Base-by-base conservation (phyloP, 1,140 invertebrate species). In the Cydia amplana region DNA sequence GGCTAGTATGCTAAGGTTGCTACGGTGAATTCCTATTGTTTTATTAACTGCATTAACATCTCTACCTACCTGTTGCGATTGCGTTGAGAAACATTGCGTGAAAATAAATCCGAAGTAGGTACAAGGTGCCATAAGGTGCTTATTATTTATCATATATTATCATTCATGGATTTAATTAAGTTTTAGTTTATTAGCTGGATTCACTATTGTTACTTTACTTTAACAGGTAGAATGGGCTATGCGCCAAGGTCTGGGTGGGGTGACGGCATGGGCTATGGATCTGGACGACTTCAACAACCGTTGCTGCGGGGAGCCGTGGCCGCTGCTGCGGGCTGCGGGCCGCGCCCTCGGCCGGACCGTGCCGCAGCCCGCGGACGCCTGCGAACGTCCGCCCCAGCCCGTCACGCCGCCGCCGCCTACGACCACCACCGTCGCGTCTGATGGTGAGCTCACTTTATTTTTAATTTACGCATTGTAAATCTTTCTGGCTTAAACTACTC, bases 221-320 rank as follows among this genome's bases (percentile, higher is more conserved):
- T 12, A 40, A 18, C 36, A 96, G 93, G 96, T 96, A 7, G 93
- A 95, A 75, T 98, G 96, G 93, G 95, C 97, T 1, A 87, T 94
- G 20, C 91, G 93, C 2, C 94, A 95, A 83, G 95, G 95, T 9
- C 95, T 96, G 76, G 97, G 96, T 1, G 97, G 97, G 9, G 95
- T 96, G 1, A 96, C 97, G 77, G 96, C 97, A 1, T 99, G 97
- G 97, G 98, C 98, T 0, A 94, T 99, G 0, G 98, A 99, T 85
- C 89, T 99, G 76, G 98, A 99, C 82, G 98, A 99, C 84, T 98
- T 97, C 82, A 95, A 94, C 55, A 98, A 98, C 88, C 91, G 94
- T 0, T 98, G 97, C 86, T 98, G 97, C 81, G 89, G 89, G 2
- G 97, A 97, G 82, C 90, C 96, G 0, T 97, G 95, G 79, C 97